Evolutionary conservation across 2,797 vertebrate species (phyloP).

Genomic region (Carcharodon carcharias): DNA sequence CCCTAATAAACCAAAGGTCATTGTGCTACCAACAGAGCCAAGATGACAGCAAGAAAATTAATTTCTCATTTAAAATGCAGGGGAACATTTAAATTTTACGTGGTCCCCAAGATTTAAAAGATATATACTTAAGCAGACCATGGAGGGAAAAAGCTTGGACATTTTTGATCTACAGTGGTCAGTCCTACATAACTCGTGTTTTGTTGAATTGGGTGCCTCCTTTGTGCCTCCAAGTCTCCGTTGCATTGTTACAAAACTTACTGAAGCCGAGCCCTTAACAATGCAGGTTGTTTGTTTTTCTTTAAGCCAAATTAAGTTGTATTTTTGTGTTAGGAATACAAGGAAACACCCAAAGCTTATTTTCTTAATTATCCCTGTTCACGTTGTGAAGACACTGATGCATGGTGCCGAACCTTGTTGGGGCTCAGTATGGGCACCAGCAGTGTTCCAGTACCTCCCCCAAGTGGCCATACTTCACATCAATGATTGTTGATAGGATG

Average conservation of each 20-base stretch:
- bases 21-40: background rate
- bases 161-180: background rate
- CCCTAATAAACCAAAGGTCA: background rate
- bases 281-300: too few species aligned
- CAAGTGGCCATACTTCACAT: background rate
- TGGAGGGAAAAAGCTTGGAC: background rate
- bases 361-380: constrained; percentile 11
- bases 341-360: background rate
- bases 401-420: background rate
- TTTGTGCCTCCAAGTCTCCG: background rate
- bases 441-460: background rate
- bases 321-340: background rate
- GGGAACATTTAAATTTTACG: background rate
- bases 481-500: background rate
- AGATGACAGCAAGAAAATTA: background rate
- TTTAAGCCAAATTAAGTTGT: too few species aligned
- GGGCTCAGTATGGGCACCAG: background rate
- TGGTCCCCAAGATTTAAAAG: background rate
- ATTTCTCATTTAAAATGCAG: background rate
- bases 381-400: background rate
- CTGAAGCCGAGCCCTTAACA: background rate
- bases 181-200: background rate
- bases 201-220: background rate
- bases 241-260: background rate
- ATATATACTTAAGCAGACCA: background rate